Evolutionary conservation across 2,888 invertebrate species (phyloP), one percentile per base, ranked within the genome.

Genomic region (Entomobrya proxima): DNA sequence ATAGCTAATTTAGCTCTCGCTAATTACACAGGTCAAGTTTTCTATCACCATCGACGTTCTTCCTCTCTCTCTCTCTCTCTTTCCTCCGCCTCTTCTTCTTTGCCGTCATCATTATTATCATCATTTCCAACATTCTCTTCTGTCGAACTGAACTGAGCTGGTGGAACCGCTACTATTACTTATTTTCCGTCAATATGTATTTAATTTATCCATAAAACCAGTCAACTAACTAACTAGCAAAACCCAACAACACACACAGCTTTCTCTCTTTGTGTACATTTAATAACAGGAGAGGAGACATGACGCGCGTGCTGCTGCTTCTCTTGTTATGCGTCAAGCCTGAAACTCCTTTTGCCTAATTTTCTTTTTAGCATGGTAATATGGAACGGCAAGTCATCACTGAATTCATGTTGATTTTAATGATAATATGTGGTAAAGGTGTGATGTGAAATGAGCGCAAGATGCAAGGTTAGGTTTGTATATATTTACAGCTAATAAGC

Each of bases 11-110:
- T 84, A 69, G 37, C 37, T 58, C 52, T 47, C 84, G 21, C 84
- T 84, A 84, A 84, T 84, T 84, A 84, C 84, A 78, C 78, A 78
- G 84, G 84, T 84, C 84, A 84, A 84, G 78, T 84, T 78, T 78
- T 84, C 84, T 75, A 84, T 77, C 84, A 72, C 77, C 69, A 47
- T 35, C 64, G 69, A 27, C 27, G 72, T 69, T 75, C 52, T 30
- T 52, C 32, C 21, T 75, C 75, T 21, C 69, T 50, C 18, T 15
- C 24, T n/a, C 52, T 6, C 5, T 52, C 64, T 18, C 18, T 44
- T 61, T 9, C 44, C 44, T 69, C 69, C 7, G 21, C 69, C 44
- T 47, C 47, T 21, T 69, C 27, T 1, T 69, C 27, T 24, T 69
- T 44, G 15, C 44, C 40, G 52, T 52, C n/a, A 52, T 75, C 32